Evolutionary conservation across 2,797 vertebrate genomes (phyloP), one percentile per base, ranked within the genome.

Genomic region (Hypotaenidia okinawae): DNA sequence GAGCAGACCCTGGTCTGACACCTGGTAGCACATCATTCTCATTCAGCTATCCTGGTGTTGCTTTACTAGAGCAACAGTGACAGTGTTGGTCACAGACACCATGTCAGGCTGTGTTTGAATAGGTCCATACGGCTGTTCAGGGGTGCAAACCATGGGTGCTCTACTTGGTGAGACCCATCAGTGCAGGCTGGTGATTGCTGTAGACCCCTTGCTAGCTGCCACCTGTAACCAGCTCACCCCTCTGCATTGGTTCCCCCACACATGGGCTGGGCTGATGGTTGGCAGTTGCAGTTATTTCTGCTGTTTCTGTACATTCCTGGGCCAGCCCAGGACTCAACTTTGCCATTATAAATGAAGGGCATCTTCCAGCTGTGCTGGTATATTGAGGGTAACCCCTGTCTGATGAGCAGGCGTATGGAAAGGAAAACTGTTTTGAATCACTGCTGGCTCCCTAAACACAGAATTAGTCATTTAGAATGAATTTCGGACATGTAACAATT

Each of bases 111-210:
- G 55, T n/a, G 6, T 35, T 51, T 72, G 25, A 39, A 21, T 30
- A 51, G 78, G 25, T 68, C 35, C n/a, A 64, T 84, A 43, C 6
- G 6, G 28, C 69, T 91, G 39, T 55, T 63, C 27, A 70, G 25
- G 54, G 64, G 25, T 43, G 30, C 1, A 1, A 51, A 39, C 11
- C 3, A 1, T 1, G 3, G 41, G 27, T 1, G 1, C 23, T n/a
- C 33, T 58, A 2, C 58, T 16, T 35, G 13, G 8, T 24, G 59
- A 72, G 67, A 45, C 54, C 58, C 32, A 22, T 43, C 41, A 16
- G 43, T 17, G 7, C 22, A 32, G 61, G 57, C 74, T 64, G 64
- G 22, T 1, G 3, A n/a, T 64, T 3, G 1, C 69, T 58, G 30
- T 17, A 64, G 9, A 41, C 9, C 17, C 15, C n/a, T 58, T 84